Evolutionary conservation across 2,797 vertebrate genomes (phyloP).

Genomic region (Fringilla coelebs): DNA sequence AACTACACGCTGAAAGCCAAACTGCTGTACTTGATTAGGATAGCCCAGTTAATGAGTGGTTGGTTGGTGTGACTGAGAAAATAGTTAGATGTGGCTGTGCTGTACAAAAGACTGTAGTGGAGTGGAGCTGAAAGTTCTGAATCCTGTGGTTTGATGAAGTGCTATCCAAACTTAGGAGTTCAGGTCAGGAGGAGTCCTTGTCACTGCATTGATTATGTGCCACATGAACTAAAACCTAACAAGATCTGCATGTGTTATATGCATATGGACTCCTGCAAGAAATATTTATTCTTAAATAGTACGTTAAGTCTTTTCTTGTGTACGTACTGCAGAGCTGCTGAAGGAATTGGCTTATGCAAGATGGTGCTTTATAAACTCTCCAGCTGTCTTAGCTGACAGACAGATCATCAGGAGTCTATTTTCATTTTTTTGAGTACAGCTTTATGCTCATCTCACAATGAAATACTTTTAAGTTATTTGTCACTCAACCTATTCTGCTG

Average conservation of each 20-base stretch:
- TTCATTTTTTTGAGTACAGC: neutral
- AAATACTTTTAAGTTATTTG: neutral
- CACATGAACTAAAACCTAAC: neutral
- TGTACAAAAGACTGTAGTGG: neutral
- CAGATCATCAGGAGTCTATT: neutral
- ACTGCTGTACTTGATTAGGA: neutral
- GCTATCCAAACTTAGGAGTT: neutral
- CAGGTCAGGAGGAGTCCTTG: neutral
- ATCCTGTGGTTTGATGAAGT: neutral
- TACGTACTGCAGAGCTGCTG: neutral
- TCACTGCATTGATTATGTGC: neutral
- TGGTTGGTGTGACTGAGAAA: neutral
- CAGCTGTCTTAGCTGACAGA: neutral
- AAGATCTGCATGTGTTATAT: neutral
- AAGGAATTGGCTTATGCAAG: neutral
- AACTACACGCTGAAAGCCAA: neutral
- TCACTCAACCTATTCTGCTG: neutral
- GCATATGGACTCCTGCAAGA: neutral
- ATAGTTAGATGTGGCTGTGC: neutral
- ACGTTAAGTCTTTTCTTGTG: neutral
- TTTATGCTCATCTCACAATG: neutral
- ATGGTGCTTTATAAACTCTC: neutral
- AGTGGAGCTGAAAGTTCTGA: neutral
- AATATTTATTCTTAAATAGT: neutral
- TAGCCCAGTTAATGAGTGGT: neutral